A percentile compares a stretch with the other conserved stretches of the same genome.
These are phyloP conservation scores for Alentia gelatinosa DNA, from an alignment of 2,888 invertebrate species.

Conservation along the genomic window DNA sequence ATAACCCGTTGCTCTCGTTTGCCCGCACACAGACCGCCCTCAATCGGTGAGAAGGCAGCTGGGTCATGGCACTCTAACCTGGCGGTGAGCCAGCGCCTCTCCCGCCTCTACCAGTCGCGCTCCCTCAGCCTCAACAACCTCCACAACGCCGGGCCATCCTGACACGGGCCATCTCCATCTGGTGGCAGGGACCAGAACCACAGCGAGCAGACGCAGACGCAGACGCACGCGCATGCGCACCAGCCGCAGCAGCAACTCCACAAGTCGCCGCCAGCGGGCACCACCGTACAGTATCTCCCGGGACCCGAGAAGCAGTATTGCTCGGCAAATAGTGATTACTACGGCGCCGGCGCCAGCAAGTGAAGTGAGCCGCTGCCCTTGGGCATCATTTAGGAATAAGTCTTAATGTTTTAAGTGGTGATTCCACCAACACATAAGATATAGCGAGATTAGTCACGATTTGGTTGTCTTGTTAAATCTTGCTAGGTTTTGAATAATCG, in stretches of 20 bases:
- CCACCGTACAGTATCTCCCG: not conserved
- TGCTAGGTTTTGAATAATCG: not conserved
- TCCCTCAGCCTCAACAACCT: slow-evolving; percentile 27
- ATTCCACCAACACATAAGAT: not conserved
- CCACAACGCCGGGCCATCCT: slow-evolving; percentile 24
- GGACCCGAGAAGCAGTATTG: slow-evolving; percentile 1
- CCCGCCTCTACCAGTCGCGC: slow-evolving; percentile 17
- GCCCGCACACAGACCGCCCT: slow-evolving; percentile 15
- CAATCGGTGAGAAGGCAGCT: slow-evolving; percentile 26
- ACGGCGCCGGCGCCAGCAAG: not conserved
- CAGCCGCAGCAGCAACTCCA: not conserved
- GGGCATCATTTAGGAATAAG: no score
- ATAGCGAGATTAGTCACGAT: not conserved
- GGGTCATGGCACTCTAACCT: slow-evolving; percentile 25
- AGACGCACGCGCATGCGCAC: no score
- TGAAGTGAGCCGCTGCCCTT: not conserved
- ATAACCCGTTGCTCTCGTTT: not conserved
- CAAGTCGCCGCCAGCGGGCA: not conserved
- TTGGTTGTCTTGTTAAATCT: not conserved
- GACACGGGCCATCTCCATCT: slow-evolving; percentile 24
- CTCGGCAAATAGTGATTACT: slow-evolving; percentile 12
- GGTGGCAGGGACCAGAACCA: not conserved
- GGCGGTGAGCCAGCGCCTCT: slow-evolving; percentile 48
- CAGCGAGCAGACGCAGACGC: no score
- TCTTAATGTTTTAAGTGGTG: no score